These are phyloP conservation scores for Meteorus cinctellus DNA, from an alignment of 2,888 invertebrate species.

Conservation along the genomic window DNA sequence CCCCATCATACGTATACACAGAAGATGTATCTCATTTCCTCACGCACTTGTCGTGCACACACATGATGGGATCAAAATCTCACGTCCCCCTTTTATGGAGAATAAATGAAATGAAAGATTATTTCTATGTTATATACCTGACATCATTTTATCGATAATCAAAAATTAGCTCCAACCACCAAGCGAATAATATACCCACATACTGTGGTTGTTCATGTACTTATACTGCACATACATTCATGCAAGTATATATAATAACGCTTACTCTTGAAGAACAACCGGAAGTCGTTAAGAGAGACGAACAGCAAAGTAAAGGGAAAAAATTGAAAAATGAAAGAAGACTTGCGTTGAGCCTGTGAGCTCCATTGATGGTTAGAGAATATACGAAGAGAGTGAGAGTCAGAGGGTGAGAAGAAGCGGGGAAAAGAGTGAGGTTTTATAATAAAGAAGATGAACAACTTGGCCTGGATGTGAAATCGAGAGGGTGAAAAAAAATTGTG, in stretches of 20 bases:
- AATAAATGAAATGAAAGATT: conserved; percentile 19
- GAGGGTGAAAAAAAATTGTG: conserved; percentile 5
- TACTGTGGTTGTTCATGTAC: neutral
- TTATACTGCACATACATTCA: neutral
- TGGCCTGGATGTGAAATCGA: conserved; percentile 14
- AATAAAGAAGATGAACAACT: neutral
- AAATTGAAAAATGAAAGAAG: neutral
- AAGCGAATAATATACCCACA: conserved; percentile 36
- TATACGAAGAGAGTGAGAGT: neutral
- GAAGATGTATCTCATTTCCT: conserved; percentile 31
- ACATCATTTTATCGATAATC: conserved; percentile 31
- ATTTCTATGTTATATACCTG: conserved; percentile 27
- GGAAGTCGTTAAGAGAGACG: conserved; percentile 24
- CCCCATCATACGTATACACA: conserved; percentile 4
- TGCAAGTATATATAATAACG: neutral
- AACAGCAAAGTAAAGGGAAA: conserved; percentile 1
- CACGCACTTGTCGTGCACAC: conserved; percentile 35
- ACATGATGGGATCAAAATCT: conserved; percentile 19
- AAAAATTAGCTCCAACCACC: conserved; percentile 35
- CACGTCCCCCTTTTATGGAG: neutral
- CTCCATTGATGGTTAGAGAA: neutral
- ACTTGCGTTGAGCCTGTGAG: neutral
- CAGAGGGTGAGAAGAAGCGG: neutral
- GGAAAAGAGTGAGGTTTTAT: neutral
- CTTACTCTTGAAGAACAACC: neutral